phyloP scores from a whole-genome alignment of 2,888 invertebrate genomes.

The Odontocolon sp. region DNA sequence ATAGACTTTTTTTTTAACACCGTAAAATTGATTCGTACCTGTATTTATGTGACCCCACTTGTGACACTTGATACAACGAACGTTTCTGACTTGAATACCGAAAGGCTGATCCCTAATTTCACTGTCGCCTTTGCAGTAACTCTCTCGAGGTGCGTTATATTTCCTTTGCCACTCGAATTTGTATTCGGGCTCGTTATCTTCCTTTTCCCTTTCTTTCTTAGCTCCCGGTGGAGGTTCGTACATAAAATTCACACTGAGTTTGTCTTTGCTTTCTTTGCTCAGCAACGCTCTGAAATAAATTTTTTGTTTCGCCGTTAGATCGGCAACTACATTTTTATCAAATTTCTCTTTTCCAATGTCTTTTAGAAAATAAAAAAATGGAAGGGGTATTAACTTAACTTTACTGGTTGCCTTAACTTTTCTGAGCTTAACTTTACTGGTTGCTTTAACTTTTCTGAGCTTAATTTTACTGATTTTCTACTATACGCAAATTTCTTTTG shows the following conservation, averaged over 20 bases:
- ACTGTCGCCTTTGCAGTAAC: slow-evolving; percentile 98
- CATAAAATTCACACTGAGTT: slow-evolving; percentile 99
- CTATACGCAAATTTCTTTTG: no score
- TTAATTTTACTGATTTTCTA: no score
- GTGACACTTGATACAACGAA: slow-evolving; percentile 99
- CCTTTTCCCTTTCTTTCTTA: slow-evolving; percentile 94
- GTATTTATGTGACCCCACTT: slow-evolving; percentile 99
- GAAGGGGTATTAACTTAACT: no score
- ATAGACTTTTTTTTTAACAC: neutral
- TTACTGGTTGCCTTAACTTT: no score
- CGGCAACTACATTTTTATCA: no score
- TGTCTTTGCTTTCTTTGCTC: slow-evolving; percentile 99
- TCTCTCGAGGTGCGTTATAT: slow-evolving; percentile 99
- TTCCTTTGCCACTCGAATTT: slow-evolving; percentile 99
- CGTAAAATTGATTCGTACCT: slow-evolving; percentile 80
- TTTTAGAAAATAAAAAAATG: no score
- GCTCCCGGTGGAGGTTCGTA: slow-evolving; percentile 99
- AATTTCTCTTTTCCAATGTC: no score
- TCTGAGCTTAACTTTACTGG: no score
- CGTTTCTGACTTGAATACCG: slow-evolving; percentile 98
- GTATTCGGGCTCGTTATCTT: slow-evolving; percentile 97
- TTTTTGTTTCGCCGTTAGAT: no score
- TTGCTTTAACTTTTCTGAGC: no score
- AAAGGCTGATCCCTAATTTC: slow-evolving; percentile 99
- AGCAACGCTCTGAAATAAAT: slow-evolving; percentile 89